phyloP scores from a whole-genome alignment of 1,140 invertebrate species.

The Pseudomyrmex gracilis region DNA sequence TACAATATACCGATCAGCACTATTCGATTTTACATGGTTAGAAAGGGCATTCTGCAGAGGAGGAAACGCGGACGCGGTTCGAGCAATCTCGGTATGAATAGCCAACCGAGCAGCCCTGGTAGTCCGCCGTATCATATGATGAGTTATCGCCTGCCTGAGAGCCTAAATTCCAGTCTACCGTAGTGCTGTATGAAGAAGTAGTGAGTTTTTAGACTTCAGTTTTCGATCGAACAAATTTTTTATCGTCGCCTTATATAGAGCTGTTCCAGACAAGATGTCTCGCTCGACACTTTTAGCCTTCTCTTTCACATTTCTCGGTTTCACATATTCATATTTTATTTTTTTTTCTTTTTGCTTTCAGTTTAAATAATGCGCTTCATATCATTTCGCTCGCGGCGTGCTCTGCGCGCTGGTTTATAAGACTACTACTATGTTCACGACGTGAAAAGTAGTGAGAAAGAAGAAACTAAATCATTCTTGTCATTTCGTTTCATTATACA shows the following conservation, averaged over 20 bases:
- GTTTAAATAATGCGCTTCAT: background rate
- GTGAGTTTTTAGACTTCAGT: constrained; percentile 80
- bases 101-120: constrained; percentile 86
- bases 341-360: constrained; percentile 21
- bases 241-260: constrained; percentile 73
- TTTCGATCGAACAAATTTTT: constrained; percentile 76
- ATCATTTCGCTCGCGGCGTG: background rate
- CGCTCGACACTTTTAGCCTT: constrained; percentile 20
- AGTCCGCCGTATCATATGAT: constrained; percentile 91
- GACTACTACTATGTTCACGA: constrained; percentile 58
- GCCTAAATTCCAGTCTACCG: constrained; percentile 85
- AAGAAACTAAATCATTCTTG: too few species aligned
- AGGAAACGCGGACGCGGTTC: constrained; percentile 89
- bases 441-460: constrained; percentile 12
- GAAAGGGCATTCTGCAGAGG: constrained; percentile 91
- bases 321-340: constrained; percentile 13
- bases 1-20: constrained; percentile 94
- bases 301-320: constrained; percentile 47
- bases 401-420: constrained; percentile 41
- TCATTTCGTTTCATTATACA: constrained; percentile 1
- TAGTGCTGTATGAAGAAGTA: constrained; percentile 80
- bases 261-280: constrained; percentile 77
- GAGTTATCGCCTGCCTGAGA: constrained; percentile 89
- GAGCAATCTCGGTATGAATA: constrained; percentile 80
- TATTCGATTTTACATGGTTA: constrained; percentile 93